phyloP scores from a whole-genome alignment of 2,888 invertebrate genomes.

The Troides aeacus region DNA sequence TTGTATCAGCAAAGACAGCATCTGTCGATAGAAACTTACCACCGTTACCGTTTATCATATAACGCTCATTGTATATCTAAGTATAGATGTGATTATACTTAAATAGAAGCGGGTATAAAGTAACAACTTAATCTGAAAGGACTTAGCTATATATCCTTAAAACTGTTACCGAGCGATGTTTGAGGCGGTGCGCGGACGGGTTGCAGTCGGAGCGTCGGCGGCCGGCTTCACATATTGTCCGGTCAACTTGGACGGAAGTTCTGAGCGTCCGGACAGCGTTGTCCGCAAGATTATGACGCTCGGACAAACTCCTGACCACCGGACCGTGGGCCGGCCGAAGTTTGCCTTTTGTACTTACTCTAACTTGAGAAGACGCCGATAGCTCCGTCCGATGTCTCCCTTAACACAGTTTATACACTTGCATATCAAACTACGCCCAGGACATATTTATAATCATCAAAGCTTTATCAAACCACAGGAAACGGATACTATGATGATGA shows the following conservation, averaged over 20 bases:
- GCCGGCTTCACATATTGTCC: constrained; percentile 36
- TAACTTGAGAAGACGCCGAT: constrained; percentile 38
- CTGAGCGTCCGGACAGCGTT: constrained; percentile 40
- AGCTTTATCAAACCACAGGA: too few species aligned
- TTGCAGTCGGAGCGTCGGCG: constrained; percentile 27
- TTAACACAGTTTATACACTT: too few species aligned
- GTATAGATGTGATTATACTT: too few species aligned
- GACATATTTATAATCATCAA: too few species aligned
- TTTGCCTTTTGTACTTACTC: constrained; percentile 39
- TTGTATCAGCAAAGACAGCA: too few species aligned
- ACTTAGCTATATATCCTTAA: constrained; percentile 1
- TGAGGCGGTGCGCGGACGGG: constrained; percentile 1
- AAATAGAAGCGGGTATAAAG: too few species aligned
- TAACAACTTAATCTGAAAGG: not conserved
- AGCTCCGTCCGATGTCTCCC: not conserved
- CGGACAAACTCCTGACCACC: constrained; percentile 37
- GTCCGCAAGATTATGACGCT: constrained; percentile 47
- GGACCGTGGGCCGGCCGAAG: constrained; percentile 34
- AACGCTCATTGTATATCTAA: too few species aligned
- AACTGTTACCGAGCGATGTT: constrained; percentile 1
- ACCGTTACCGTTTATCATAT: too few species aligned
- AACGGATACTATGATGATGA: too few species aligned
- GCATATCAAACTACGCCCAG: too few species aligned
- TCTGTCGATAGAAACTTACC: too few species aligned
- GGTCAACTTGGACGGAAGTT: constrained; percentile 44